Evolutionary conservation across 1,140 invertebrate species (phyloP).

Genomic region (Meteorus sp.): DNA sequence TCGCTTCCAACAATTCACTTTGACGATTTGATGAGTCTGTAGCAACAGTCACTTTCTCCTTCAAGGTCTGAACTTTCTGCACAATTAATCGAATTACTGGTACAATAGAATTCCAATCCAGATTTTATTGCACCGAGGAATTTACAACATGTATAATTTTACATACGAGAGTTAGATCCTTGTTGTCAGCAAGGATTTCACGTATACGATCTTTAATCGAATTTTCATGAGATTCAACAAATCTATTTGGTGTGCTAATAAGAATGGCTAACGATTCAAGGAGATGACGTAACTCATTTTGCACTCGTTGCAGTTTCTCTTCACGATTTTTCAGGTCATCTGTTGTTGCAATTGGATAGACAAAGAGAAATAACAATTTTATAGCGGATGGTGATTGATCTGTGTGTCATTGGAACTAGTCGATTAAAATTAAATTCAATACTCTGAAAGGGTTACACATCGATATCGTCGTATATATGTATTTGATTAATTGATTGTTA

Average conservation of each 20-base stretch:
- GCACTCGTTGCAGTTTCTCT: constrained; percentile 67
- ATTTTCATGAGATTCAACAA: constrained; percentile 74
- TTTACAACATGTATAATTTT: neutral
- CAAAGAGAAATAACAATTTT: no score
- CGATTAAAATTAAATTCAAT: constrained; percentile 1
- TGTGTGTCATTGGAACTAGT: no score
- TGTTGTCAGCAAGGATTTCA: constrained; percentile 73
- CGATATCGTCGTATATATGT: no score
- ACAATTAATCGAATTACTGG: no score
- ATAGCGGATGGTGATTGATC: no score
- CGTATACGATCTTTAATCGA: constrained; percentile 76
- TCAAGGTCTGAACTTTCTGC: constrained; percentile 71
- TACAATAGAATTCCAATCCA: no score
- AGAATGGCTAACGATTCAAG: constrained; percentile 70
- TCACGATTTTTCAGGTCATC: constrained; percentile 71
- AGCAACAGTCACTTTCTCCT: constrained; percentile 69
- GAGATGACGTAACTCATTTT: constrained; percentile 67
- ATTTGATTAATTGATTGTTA: no score
- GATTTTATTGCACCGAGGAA: neutral
- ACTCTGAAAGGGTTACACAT: neutral
- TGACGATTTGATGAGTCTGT: constrained; percentile 66
- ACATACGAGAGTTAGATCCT: constrained; percentile 72
- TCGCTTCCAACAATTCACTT: constrained; percentile 66
- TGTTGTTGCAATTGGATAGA: no score
- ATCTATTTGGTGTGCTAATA: constrained; percentile 68